A percentile compares a stretch with the other conserved stretches of the same genome.
Conservation (phyloP, 2,797 vertebrate genomes). For the Salmo trutta region DNA sequence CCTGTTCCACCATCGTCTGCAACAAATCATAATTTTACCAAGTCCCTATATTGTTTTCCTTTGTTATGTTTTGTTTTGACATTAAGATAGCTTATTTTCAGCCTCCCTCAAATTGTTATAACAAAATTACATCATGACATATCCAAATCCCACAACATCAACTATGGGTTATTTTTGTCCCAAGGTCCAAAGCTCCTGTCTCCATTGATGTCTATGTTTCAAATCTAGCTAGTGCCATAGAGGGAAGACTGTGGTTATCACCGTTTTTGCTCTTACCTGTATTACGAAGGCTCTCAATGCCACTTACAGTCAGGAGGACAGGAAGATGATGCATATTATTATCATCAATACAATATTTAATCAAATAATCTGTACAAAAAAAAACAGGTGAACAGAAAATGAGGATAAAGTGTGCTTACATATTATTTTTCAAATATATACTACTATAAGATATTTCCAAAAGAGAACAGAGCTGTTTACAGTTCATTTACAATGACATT, state of each 20-base stretch:
- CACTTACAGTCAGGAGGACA: neutral
- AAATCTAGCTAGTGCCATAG: neutral
- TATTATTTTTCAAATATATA: conserved; percentile 77
- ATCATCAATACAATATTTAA: conserved; percentile 82
- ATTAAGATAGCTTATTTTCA: neutral
- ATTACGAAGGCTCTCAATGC: neutral
- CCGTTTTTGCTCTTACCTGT: neutral
- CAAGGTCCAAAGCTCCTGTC: neutral
- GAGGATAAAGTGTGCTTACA: conserved; percentile 74
- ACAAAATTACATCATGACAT: neutral
- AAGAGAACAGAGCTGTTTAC: conserved; percentile 66
- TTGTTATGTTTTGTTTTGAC: neutral
- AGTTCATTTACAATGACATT: conserved; percentile 85
- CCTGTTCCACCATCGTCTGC: too few species aligned
- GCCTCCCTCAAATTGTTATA: neutral
- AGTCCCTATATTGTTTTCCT: too few species aligned
- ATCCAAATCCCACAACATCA: neutral
- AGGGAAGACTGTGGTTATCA: neutral
- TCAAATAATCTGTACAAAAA: conserved; percentile 79
- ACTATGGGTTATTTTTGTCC: neutral
- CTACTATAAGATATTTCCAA: conserved; percentile 79
- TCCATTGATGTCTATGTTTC: neutral
- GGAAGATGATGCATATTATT: conserved; percentile 14
- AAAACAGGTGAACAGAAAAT: conserved; percentile 63
- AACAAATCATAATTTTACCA: too few species aligned